Base-by-base conservation (phyloP, 92 coral and sea anemone genomes). In the Umimayanthus chanpuru region DNA sequence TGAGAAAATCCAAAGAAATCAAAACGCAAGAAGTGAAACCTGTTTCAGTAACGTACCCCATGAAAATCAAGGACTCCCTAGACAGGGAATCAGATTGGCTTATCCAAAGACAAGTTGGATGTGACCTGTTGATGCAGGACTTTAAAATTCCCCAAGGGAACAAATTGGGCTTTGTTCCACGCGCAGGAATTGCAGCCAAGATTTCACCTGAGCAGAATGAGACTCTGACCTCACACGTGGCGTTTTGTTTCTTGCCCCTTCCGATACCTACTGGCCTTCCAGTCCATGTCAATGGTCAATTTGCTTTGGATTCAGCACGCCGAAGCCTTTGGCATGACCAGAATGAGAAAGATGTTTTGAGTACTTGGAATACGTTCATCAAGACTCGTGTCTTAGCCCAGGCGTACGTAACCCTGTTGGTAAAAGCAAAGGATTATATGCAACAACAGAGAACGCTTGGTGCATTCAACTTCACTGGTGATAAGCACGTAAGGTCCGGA, bases 241-340 rank as follows among this genome's bases (percentile, higher is more conserved):
- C 90, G 5, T 88, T 80, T 76, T 88, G 90, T 38, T 88, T 88
- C 73, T 88, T 88, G 85, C 90, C 90, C 21, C 76, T 88, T 29
- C 90, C 90, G 29, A 78, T 68, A 79, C n/a, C 39, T 41, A 88
- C 86, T 40, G 38, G 73, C 15, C 77, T 88, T 44, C 90, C 90
- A 28, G 90, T 88, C 20, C 90, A 88, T 50, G 90, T 88, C 55
- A 88, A 88, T 76, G 90, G 90, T 29, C 90, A 88, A 49, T 88
- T 88, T 81, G 86, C 86, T 18, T 67, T 88, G 40, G 86, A 88
- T 40, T 55, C 81, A 47, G 82, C 85, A 55, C 73, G 90, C 38
- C 67, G 90, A 47, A 85, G 64, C 20, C 66, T 88, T 23, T 80
- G 90, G 90, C 58, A 70, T 10, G 80, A 81, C 77, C 61, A 68